phyloP scores from a whole-genome alignment of 2,888 invertebrate genomes.

The Molorchus minor region DNA sequence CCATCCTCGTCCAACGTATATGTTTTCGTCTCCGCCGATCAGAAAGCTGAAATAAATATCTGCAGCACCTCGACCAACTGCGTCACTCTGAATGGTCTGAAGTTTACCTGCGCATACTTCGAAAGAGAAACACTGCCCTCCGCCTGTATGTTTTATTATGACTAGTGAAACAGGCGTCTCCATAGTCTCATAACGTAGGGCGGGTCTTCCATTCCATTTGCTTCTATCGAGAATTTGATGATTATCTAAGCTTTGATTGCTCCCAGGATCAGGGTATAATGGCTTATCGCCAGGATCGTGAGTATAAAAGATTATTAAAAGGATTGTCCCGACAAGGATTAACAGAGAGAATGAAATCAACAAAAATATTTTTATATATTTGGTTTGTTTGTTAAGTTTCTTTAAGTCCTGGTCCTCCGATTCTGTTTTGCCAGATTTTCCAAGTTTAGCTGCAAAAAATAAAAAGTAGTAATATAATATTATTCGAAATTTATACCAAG shows the following conservation, averaged over 20 bases:
- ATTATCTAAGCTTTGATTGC: background rate
- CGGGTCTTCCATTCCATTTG: conserved; percentile 72
- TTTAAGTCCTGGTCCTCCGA: conserved; percentile 2
- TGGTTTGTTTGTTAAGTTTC: background rate
- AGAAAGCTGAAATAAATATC: conserved; percentile 65
- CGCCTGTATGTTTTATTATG: conserved; percentile 66
- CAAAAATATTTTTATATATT: conserved; percentile 6
- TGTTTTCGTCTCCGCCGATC: conserved; percentile 79
- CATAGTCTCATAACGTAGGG: conserved; percentile 39
- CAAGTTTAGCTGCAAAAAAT: conserved; percentile 19
- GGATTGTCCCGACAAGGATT: background rate
- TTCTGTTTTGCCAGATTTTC: conserved; percentile 12
- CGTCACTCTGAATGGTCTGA: conserved; percentile 62
- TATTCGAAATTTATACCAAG: too few species aligned
- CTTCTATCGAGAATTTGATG: conserved; percentile 32
- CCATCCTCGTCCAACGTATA: conserved; percentile 71
- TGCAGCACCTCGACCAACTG: conserved; percentile 51
- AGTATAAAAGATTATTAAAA: background rate
- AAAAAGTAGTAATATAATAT: too few species aligned
- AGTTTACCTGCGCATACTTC: conserved; percentile 63
- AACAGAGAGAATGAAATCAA: background rate
- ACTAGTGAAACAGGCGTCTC: conserved; percentile 47
- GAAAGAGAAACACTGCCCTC: conserved; percentile 60
- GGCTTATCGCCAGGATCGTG: conserved; percentile 9
- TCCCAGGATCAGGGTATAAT: too few species aligned